phyloP scores from a whole-genome alignment of 2,113 vertebrate species.

The Zosterops lateralis region DNA sequence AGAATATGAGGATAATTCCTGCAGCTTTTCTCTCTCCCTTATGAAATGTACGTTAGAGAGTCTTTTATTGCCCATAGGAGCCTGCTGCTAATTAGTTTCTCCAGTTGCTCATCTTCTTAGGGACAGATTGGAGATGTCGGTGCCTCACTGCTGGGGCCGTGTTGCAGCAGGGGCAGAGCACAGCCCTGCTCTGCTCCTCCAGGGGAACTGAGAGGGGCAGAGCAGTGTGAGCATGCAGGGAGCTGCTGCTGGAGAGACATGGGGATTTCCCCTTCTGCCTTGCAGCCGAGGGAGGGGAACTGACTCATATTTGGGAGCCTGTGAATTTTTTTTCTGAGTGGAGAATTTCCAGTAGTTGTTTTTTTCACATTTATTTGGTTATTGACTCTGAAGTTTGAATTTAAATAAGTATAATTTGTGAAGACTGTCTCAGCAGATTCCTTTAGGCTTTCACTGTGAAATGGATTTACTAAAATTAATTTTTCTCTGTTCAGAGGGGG shows the following conservation, averaged over 20 bases:
- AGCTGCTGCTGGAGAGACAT: not conserved
- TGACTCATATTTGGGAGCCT: not conserved
- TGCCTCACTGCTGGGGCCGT: rapidly evolving
- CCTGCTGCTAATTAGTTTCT: not conserved
- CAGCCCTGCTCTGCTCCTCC: rapidly evolving
- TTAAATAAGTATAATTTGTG: not conserved
- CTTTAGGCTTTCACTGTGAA: not conserved
- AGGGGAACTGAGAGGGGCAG: not conserved
- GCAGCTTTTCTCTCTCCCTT: not conserved
- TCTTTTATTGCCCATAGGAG: not conserved
- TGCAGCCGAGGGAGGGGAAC: not conserved
- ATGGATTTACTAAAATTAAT: not conserved
- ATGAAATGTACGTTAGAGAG: not conserved
- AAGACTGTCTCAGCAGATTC: not conserved
- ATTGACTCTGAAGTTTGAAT: not conserved
- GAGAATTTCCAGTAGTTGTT: not conserved
- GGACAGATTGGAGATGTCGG: rapidly evolving
- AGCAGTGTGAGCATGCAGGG: not conserved
- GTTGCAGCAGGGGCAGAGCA: not conserved
- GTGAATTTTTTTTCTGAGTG: not conserved
- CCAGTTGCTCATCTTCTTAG: not conserved
- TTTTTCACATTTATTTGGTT: not conserved
- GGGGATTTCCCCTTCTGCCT: not conserved
- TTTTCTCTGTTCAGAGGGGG: not conserved
- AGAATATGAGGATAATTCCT: not conserved